phyloP scores from a whole-genome alignment of 2,797 vertebrate genomes.

The Crenichthys baileyi region DNA sequence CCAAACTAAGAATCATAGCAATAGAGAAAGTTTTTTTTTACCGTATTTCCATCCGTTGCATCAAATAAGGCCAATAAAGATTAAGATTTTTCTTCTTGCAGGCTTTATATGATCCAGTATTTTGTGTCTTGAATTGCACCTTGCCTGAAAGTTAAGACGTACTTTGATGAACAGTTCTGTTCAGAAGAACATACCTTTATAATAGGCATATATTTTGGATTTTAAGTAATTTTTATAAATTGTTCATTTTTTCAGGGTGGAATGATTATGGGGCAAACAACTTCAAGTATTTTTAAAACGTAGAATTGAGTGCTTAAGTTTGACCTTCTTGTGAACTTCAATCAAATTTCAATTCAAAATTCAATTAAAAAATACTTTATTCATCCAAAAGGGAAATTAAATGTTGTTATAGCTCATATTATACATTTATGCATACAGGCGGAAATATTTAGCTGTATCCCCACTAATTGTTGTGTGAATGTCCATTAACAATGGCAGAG shows the following conservation, averaged over 20 bases:
- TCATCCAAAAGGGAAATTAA: no score
- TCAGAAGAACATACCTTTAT: neutral
- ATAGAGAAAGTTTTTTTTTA: neutral
- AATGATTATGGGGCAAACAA: neutral
- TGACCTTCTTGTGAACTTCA: no score
- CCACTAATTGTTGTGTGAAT: neutral
- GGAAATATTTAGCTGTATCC: neutral
- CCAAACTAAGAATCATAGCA: neutral
- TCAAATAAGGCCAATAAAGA: neutral
- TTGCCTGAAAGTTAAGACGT: neutral
- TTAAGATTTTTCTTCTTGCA: neutral
- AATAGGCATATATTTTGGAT: neutral
- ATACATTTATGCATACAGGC: no score
- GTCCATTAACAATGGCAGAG: neutral
- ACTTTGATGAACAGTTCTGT: neutral
- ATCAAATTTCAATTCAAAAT: no score
- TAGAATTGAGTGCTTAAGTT: neutral
- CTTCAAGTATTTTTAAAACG: neutral
- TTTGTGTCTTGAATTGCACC: neutral
- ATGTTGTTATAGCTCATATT: no score
- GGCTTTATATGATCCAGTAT: neutral
- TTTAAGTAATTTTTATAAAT: neutral
- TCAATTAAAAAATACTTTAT: no score
- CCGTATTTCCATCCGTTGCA: neutral
- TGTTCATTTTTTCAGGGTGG: neutral